phyloP scores from a whole-genome alignment of 2,113 vertebrate species.

The Leptodactylus fuscus region DNA sequence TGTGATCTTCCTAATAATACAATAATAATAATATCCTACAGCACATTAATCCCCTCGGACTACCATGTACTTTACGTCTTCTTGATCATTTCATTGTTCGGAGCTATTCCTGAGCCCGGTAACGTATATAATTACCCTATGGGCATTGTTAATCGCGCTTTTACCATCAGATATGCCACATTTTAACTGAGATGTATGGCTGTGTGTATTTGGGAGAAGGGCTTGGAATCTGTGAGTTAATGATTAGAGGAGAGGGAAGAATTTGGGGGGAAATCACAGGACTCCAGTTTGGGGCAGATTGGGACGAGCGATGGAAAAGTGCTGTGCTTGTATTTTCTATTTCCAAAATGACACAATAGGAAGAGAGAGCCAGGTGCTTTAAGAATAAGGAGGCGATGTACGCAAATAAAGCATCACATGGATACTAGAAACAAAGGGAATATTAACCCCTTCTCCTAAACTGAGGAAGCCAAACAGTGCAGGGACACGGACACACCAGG shows the following conservation, averaged over 20 bases:
- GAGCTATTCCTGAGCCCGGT: neutral
- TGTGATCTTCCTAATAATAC: too few species aligned
- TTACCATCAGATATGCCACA: neutral
- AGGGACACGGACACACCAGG: neutral
- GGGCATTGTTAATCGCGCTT: neutral
- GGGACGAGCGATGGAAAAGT: slow-evolving; percentile 20
- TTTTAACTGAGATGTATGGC: neutral
- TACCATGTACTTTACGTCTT: neutral
- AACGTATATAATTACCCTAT: neutral
- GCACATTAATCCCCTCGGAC: neutral
- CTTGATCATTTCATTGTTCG: neutral
- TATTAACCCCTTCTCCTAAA: neutral
- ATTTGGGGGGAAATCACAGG: slow-evolving; percentile 24
- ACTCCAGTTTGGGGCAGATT: slow-evolving; percentile 15
- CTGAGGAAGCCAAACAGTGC: neutral
- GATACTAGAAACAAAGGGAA: neutral
- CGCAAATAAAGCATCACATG: slow-evolving; percentile 27
- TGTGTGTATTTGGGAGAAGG: slow-evolving; percentile 7
- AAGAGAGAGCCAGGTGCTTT: slow-evolving; percentile 15
- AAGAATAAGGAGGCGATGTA: slow-evolving; percentile 21
- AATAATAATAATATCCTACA: neutral
- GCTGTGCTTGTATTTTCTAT: slow-evolving; percentile 54
- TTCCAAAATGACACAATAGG: slow-evolving; percentile 39
- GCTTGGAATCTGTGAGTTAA: slow-evolving; percentile 21
- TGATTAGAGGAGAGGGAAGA: slow-evolving; percentile 38